Conservation (phyloP, 2,113 vertebrate species). For the Callopanchax toddi region DNA sequence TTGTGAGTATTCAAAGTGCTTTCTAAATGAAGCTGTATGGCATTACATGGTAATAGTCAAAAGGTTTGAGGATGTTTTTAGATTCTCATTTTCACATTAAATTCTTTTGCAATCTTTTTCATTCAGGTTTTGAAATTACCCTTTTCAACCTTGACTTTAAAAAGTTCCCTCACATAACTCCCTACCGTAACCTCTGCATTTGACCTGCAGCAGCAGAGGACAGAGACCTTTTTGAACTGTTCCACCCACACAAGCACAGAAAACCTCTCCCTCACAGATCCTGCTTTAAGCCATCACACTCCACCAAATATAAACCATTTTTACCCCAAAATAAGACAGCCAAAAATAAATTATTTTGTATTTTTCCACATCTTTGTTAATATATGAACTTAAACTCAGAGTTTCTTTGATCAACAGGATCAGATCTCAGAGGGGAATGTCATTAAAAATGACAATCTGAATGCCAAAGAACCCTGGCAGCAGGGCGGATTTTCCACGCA, state of each 20-base stretch:
- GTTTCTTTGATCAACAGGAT: constrained; percentile 77
- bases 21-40: too few relatives aligned
- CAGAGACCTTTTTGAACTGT: constrained; percentile 14
- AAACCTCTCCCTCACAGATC: background rate
- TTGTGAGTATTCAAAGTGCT: too few relatives aligned
- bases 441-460: constrained; percentile 80
- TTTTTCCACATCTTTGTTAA: constrained; percentile 55
- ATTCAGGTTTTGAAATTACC: background rate
- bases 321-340: constrained; percentile 6
- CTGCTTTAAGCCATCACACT: constrained; percentile 12
- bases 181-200: background rate
- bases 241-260: constrained; percentile 8
- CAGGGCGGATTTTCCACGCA: constrained; percentile 75
- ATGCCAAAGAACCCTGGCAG: constrained; percentile 63
- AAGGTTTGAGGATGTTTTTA: too few relatives aligned
- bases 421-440: constrained; percentile 62
- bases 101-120: too few relatives aligned
- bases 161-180: background rate
- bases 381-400: constrained; percentile 63
- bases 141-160: background rate
- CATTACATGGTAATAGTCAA: too few relatives aligned
- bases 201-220: background rate
- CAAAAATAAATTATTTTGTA: constrained; percentile 15
- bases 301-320: background rate
- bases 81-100: too few relatives aligned